phyloP scores from a whole-genome alignment of 2,888 invertebrate species.

The Gnatocerus cornutus region DNA sequence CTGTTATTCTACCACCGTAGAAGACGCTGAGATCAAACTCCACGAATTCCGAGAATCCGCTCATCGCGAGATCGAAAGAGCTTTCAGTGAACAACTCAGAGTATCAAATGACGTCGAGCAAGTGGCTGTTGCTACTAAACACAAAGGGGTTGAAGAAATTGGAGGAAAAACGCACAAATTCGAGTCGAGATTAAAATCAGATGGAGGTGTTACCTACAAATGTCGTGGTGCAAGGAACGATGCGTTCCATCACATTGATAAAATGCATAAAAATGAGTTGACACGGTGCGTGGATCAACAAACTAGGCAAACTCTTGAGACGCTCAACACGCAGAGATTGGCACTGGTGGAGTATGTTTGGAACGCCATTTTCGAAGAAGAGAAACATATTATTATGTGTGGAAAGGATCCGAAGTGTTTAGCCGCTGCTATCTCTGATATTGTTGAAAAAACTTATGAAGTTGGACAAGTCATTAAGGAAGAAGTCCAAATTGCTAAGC shows the following conservation, averaged over 20 bases:
- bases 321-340: not conserved
- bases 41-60: not conserved
- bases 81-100: not conserved
- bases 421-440: not conserved
- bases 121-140: not conserved
- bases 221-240: conserved; percentile 8
- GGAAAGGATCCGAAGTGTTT: not conserved
- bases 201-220: not conserved
- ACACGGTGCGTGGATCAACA: conserved; percentile 1
- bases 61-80: not conserved
- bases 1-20: conserved; percentile 2
- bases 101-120: not conserved
- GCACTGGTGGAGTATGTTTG: not conserved
- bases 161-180: not conserved
- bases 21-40: conserved; percentile 6
- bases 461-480: conserved; percentile 3
- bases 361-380: conserved; percentile 10
- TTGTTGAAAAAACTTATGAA: conserved; percentile 2
- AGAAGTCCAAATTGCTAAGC: conserved; percentile 2
- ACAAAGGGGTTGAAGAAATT: not conserved
- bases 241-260: not conserved
- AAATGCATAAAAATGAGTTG: not conserved
- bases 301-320: not conserved
- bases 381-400: conserved; percentile 4
- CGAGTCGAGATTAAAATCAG: not conserved